Base-by-base conservation (phyloP, 2,797 vertebrate genomes). In the Acanthurus lineatus region DNA sequence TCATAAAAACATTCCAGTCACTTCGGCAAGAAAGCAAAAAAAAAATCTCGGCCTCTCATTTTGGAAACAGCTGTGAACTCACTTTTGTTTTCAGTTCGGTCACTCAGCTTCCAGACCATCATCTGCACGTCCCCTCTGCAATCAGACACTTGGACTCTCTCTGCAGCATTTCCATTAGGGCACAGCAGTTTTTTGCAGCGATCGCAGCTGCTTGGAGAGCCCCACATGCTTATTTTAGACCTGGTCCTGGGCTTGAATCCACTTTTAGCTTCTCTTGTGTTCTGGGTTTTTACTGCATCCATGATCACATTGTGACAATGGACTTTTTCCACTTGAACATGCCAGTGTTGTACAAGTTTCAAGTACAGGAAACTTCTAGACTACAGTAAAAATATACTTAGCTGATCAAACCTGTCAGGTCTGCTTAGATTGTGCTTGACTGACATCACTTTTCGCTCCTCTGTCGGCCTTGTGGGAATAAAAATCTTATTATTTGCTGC, bases 201-300 rank as follows among this genome's bases (percentile, higher is more conserved):
- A 66, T 22, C 2, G 0, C 69, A 81, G 82, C 59, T 83, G 74
- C 60, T 66, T 66, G n/a, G 19, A 73, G 22, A 67, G 17, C 65
- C 42, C 52, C 19, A 9, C 57, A 32, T 73, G 69, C 53, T 81
- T 77, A 73, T 76, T 83, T 81, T 81, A 81, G 75, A 3, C 52
- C 9, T 12, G 25, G 69, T 74, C 15, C 49, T 28, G 67, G 17
- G n/a, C 14, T 70, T 19, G 25, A 32, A 56, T 28, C 44, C 52
- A 73, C 82, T 83, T 75, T 40, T 59, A 72, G 51, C 25, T 58
- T 40, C 56, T 9, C 17, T 48, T 9, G 5, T 32, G 32, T 49
- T 45, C 44, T 47, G n/a, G n/a, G 48, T 2, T 14, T 82, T 79
- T 58, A 58, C 28, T 66, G 51, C 49, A 44, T 17, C 52, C 15